Percentiles rank a stretch among this genome's conserved stretches.
These are phyloP conservation scores for Acromyrmex echinatior DNA, from an alignment of 1,140 invertebrate species.

Conservation along the genomic window DNA sequence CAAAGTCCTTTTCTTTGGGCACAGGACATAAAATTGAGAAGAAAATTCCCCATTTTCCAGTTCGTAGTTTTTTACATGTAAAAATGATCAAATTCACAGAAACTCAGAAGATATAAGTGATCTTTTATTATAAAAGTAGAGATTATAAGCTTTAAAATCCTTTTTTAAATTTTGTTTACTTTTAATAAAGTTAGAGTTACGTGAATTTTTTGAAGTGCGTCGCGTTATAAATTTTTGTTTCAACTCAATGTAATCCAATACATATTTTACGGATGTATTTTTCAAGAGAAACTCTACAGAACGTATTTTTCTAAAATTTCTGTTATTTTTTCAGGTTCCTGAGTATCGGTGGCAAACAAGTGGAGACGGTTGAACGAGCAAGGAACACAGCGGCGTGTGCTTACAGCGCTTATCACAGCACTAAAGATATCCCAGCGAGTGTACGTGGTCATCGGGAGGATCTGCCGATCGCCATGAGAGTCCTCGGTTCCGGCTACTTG, in stretches of 20 bases:
- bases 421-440: slow-evolving; percentile 82
- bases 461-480: slow-evolving; percentile 84
- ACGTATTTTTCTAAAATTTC: background rate
- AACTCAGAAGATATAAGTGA: too few relatives aligned
- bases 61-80: too few relatives aligned
- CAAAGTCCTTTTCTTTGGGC: too few relatives aligned
- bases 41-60: too few relatives aligned
- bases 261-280: background rate
- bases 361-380: slow-evolving; percentile 84
- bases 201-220: too few relatives aligned
- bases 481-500: slow-evolving; percentile 85
- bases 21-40: too few relatives aligned
- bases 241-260: background rate
- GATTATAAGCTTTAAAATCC: too few relatives aligned
- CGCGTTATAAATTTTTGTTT: too few relatives aligned
- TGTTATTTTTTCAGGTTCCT: slow-evolving; percentile 80
- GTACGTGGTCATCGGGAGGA: slow-evolving; percentile 85
- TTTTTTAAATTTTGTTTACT: too few relatives aligned
- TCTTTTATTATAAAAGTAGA: too few relatives aligned
- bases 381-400: slow-evolving; percentile 85
- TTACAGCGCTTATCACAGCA: slow-evolving; percentile 86
- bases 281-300: background rate
- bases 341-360: slow-evolving; percentile 83
- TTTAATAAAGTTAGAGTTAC: too few relatives aligned
- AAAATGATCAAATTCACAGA: too few relatives aligned